A percentile compares a stretch with the other conserved stretches of the same genome.
Evolutionary conservation across 2,888 invertebrate genomes (phyloP).

Genomic region (Cylloceria caligata): DNA sequence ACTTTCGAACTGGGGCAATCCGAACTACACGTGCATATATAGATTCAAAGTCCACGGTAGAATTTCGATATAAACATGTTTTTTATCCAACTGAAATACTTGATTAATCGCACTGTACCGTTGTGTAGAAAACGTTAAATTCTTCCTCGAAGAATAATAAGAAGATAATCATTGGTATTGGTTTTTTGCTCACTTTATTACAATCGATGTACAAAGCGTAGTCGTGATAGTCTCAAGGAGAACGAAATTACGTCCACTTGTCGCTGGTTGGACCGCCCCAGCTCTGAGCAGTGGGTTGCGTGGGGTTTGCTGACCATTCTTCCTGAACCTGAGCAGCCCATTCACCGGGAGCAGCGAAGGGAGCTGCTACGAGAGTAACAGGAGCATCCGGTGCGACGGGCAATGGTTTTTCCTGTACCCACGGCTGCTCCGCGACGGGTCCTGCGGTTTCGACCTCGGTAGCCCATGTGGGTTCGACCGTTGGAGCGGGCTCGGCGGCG

Average conservation of each 20-base stretch:
- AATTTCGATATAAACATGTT: constrained; percentile 57
- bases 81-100: not conserved
- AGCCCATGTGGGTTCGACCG: constrained; percentile 87
- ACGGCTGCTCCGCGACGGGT: constrained; percentile 83
- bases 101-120: not conserved
- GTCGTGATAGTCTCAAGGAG: constrained; percentile 65
- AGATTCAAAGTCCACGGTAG: constrained; percentile 79
- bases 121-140: not conserved
- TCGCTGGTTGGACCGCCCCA: constrained; percentile 88
- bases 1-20: constrained; percentile 78
- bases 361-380: constrained; percentile 77
- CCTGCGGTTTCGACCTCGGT: constrained; percentile 85
- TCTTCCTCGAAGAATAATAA: not conserved
- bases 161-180: constrained; percentile 1
- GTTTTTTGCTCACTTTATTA: constrained; percentile 73
- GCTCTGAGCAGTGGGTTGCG: constrained; percentile 84
- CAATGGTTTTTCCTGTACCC: constrained; percentile 85
- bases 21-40: constrained; percentile 78
- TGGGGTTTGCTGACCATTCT: constrained; percentile 86
- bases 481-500: constrained; percentile 77
- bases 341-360: constrained; percentile 69
- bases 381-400: constrained; percentile 79
- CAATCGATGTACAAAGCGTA: constrained; percentile 73
- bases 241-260: constrained; percentile 78
- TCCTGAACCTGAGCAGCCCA: constrained; percentile 83